Percentiles rank a stretch among this genome's conserved stretches.
Evolutionary conservation across 2,888 invertebrate species (phyloP).

Genomic region (Ganaspis brasiliensis): DNA sequence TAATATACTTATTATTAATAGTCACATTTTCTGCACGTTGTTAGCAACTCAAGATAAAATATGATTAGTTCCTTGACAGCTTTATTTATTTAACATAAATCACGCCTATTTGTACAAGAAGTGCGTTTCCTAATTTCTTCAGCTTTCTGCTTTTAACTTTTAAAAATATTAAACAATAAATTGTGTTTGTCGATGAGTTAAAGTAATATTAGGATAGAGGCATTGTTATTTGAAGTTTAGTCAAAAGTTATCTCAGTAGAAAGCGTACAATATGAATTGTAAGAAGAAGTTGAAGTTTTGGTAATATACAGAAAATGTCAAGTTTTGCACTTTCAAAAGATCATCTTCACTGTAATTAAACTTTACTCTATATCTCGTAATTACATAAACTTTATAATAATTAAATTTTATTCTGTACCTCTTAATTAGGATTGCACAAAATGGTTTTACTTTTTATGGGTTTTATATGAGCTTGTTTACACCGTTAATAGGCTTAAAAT

Average conservation of each 20-base stretch:
- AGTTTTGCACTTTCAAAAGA: constrained; percentile 20
- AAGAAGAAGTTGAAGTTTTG: too few species aligned
- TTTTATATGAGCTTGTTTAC: too few species aligned
- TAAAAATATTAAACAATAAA: too few species aligned
- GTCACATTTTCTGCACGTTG: not conserved
- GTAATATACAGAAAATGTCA: constrained; percentile 16
- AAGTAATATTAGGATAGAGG: too few species aligned
- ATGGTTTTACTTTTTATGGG: too few species aligned
- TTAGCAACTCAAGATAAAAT: not conserved
- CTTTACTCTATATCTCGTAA: not conserved
- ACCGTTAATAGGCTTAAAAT: too few species aligned
- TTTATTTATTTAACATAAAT: not conserved
- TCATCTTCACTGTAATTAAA: not conserved
- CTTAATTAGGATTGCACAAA: too few species aligned
- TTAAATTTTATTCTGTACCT: too few species aligned
- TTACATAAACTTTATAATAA: too few species aligned
- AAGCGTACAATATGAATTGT: not conserved
- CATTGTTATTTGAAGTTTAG: not conserved
- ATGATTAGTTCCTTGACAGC: not conserved
- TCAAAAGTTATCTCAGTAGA: constrained; percentile 2
- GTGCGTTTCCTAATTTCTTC: not conserved
- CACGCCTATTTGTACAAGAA: not conserved
- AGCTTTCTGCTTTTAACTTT: not conserved
- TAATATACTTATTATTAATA: constrained; percentile 5
- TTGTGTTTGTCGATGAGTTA: too few species aligned